Base-by-base conservation (phyloP, 2,797 vertebrate genomes). In the Lepilemur ruficaudatus region DNA sequence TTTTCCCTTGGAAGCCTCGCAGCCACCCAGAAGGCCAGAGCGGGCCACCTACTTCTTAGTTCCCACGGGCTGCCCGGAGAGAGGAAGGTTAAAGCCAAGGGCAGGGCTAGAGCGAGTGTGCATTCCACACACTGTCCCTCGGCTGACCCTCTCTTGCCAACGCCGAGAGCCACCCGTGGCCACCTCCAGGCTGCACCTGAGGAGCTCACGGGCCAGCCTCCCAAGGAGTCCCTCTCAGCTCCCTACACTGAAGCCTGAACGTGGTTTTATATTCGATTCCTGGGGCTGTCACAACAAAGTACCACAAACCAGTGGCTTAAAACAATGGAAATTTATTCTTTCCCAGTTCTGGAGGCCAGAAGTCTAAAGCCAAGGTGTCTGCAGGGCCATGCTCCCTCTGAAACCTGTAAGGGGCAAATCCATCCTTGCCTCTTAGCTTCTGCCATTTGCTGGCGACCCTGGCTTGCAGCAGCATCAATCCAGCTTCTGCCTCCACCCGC, bases 51-150 rank as follows among this genome's bases (percentile, higher is more conserved):
- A 61, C 41, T 93, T 57, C 86, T 75, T 46, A 55, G 75, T 90
- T 91, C 75, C 90, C 59, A 86, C 0, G 0, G 46, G 67, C 55
- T 96, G 20, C 76, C 57, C 38, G 57, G 82, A 78, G 50, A 82
- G 11, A 72, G 61, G 50, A 95, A 93, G 52, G 83, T 79, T 32
- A 91, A 79, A 86, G 78, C 55, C 91, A 96, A 96, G 73, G 76
- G 78, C 52, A 91, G 48, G 55, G 46, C 82, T 48, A 25, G 41
- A 86, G 79, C 2, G n/a, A 67, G 48, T 35, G 22, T 25, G 50
- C 73, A 86, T 92, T 92, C 79, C n/a, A 61, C 17, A 90, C 89
- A 0, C 81, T 96, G 63, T 52, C 65, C 50, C 78, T 7, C 13
- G 35, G 63, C n/a, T 75, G 41, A 75, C 69, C 32, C 50, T 91